A percentile compares a stretch with the other conserved stretches of the same genome.
These are phyloP conservation scores for Zaprionus ornatus DNA, from an alignment of 1,140 invertebrate species.

Conservation along the genomic window DNA sequence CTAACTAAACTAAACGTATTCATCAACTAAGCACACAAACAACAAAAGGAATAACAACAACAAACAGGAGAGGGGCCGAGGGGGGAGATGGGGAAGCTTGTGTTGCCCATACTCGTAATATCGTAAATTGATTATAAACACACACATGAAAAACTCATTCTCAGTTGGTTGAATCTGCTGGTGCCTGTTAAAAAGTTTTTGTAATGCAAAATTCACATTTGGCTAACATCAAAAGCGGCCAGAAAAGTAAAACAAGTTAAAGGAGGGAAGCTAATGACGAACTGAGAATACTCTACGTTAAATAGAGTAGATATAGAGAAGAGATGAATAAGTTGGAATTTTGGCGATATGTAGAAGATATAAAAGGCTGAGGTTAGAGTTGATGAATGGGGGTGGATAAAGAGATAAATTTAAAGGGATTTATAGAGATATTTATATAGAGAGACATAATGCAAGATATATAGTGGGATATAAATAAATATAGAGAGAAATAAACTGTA, in stretches of 20 bases:
- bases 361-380: too few species aligned
- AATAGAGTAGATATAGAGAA: not conserved
- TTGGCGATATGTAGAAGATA: too few species aligned
- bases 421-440: too few species aligned
- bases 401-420: too few species aligned
- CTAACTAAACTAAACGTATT: conserved; percentile 68
- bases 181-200: conserved; percentile 16
- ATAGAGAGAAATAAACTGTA: too few species aligned
- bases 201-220: conserved; percentile 49
- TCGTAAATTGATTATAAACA: conserved; percentile 49
- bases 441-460: too few species aligned
- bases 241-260: conserved; percentile 15
- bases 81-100: not conserved
- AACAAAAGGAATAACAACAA: not conserved
- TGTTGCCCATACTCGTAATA: conserved; percentile 34
- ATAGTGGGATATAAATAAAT: too few species aligned
- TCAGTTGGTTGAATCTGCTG: conserved; percentile 25
- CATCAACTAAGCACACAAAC: conserved; percentile 40
- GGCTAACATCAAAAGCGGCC: conserved; percentile 36
- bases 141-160: conserved; percentile 36
- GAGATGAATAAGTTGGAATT: too few species aligned
- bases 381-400: too few species aligned
- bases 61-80: not conserved
- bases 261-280: not conserved
- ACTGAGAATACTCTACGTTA: not conserved